Evolutionary conservation across 1,140 invertebrate genomes (phyloP).

Genomic region (Drosophila chauvacae): DNA sequence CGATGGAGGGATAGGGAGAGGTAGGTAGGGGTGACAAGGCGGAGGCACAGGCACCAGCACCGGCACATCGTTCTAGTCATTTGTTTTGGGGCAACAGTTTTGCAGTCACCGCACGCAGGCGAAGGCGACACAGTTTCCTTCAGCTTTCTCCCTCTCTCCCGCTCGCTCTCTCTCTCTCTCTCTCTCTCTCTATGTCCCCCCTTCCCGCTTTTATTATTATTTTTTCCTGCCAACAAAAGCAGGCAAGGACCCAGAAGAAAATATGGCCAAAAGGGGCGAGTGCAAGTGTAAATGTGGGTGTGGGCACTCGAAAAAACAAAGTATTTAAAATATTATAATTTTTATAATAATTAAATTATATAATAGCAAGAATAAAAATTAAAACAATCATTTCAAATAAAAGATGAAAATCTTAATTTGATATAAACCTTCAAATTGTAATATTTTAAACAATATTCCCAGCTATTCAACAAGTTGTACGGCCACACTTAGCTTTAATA

Average conservation of each 20-base stretch:
- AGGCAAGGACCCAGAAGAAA: constrained; percentile 31
- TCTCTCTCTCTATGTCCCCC: background rate
- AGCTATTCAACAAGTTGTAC: background rate
- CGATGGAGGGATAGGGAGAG: background rate
- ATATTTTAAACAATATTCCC: background rate
- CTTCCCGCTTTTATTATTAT: constrained; percentile 14
- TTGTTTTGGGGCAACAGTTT: constrained; percentile 64
- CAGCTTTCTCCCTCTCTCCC: background rate
- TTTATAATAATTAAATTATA: background rate
- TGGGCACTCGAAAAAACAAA: background rate
- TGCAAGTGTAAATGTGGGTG: background rate
- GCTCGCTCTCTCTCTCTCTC: background rate
- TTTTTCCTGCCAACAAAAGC: constrained; percentile 40
- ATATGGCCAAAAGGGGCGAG: constrained; percentile 16
- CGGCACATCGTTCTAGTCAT: constrained; percentile 37
- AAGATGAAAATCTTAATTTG: too few relatives aligned
- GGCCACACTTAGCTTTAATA: background rate
- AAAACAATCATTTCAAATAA: background rate
- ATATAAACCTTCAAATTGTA: background rate
- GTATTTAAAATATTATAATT: background rate
- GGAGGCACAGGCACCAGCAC: background rate
- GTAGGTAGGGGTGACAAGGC: background rate
- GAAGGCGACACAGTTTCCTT: constrained; percentile 48
- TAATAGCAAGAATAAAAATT: background rate
- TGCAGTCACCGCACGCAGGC: constrained; percentile 55